Base-by-base conservation (phyloP, 37 sponge, comb jelly and placozoan genomes). In the Agelas oroides region DNA sequence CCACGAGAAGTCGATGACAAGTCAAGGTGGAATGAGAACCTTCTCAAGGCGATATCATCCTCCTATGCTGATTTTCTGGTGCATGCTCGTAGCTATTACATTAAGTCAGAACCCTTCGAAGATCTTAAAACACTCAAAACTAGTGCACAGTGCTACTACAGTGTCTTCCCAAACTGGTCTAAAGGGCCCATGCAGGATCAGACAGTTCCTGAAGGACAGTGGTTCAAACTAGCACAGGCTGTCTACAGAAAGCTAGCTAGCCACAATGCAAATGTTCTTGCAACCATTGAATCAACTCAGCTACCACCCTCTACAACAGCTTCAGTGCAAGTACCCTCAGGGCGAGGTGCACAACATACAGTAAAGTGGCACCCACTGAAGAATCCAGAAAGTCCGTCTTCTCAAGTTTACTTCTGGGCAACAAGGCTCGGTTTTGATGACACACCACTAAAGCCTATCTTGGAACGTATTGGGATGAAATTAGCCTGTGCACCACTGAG, bases 1-100 rank as follows among this genome's bases (percentile, higher is more conserved):
- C 76, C 81, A 76, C 54, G 64, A 18, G 33, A 59, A 20, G 62
- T 23, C 34, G 86, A 85, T 33, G 70, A 78, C 37, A 79, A 57
- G 19, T 38, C 69, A 30, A 53, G 23, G 18, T 95, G 95, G 95
- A 95, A 95, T 61, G 37, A 71, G 12, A 34, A 61, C 37, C 60
- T 94, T 0, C 70, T 95, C 23, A 25, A 71, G 16, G 87, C 84
- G 0, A 88, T 88, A 77, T 20, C 83, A 0, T 69, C 92, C n/a
- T 88, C 92, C 31, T 95, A 92, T 81, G 78, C 78, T n/a, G 8
- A 77, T 1, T 82, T 95, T 65, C 75, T 95, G 19, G 27, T 34
- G 16, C 0, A 71, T 38, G 67, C 58, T 56, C 33, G 53, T 2
- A 17, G 59, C 15, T 38, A 76, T 52, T 74, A 53, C 39, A 18